phyloP scores from a whole-genome alignment of 2,888 invertebrate genomes.

The Rhabditophanes sp. region DNA sequence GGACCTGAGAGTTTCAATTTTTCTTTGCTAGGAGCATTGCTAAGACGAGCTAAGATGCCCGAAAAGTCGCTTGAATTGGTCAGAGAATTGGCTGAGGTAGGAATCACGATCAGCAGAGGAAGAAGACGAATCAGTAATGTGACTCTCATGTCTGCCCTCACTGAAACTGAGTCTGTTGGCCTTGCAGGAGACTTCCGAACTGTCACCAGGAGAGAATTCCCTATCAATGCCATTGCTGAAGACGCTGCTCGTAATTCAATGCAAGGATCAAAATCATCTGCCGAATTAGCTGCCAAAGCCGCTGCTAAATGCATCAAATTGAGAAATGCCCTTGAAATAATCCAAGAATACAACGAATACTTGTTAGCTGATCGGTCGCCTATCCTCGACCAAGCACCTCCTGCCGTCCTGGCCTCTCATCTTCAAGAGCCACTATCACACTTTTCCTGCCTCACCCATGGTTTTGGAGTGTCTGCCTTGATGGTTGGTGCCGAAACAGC shows the following conservation, averaged over 20 bases:
- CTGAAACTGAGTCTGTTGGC: conserved; percentile 18
- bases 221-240: conserved; percentile 12
- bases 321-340: no score
- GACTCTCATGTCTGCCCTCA: conserved; percentile 18
- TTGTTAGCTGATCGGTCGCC: no score
- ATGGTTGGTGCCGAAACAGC: no score
- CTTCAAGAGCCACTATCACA: conserved; percentile 20
- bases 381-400: conserved; percentile 12
- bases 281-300: no score
- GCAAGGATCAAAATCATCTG: no score
- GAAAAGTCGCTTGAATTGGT: conserved; percentile 20
- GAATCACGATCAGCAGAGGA: conserved; percentile 18
- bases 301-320: no score
- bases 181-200: conserved; percentile 16
- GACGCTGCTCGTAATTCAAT: conserved; percentile 4
- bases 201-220: conserved; percentile 12
- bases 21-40: conserved; percentile 15
- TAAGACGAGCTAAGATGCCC: conserved; percentile 22
- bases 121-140: conserved; percentile 15
- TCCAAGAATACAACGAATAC: no score
- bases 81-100: conserved; percentile 15
- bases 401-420: no score
- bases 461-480: no score
- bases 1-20: conserved; percentile 25
- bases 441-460: conserved; percentile 22